phyloP scores from a whole-genome alignment of 2,888 invertebrate genomes.

The Galeopsomyia nigrocyanea region DNA sequence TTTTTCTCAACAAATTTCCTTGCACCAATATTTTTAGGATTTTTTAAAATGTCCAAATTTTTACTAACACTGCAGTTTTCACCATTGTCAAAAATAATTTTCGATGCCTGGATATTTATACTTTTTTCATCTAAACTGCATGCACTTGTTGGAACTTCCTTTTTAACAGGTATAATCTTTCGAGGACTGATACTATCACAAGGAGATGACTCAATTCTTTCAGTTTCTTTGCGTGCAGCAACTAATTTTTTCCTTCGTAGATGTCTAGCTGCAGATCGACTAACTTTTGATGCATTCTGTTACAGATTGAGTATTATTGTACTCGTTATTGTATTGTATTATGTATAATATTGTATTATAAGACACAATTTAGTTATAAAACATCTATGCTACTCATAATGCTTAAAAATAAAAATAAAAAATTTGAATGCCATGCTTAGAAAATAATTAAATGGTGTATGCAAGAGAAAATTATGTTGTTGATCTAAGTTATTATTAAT shows the following conservation, averaged over 20 bases:
- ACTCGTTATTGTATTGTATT: neutral
- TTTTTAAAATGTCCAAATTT: conserved; percentile 41
- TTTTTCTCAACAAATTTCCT: conserved; percentile 35
- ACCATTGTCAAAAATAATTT: conserved; percentile 13
- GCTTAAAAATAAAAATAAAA: neutral
- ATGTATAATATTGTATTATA: neutral
- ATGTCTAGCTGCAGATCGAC: conserved; percentile 60
- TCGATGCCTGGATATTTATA: conserved; percentile 53
- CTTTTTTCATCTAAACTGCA: neutral
- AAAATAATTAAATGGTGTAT: neutral
- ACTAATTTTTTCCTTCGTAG: conserved; percentile 60
- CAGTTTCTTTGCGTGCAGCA: conserved; percentile 52
- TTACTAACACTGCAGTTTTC: neutral
- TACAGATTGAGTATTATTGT: neutral
- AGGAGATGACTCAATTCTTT: neutral
- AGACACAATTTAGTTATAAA: neutral
- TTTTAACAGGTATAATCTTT: neutral
- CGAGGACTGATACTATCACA: neutral
- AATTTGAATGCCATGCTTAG: neutral
- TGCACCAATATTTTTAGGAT: conserved; percentile 12
- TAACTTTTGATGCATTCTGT: conserved; percentile 49
- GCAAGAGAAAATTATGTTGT: neutral
- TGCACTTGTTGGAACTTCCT: neutral
- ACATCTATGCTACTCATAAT: neutral
- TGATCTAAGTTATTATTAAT: neutral